Conservation (phyloP, 1,140 invertebrate species). For the Mylabris phalerata region DNA sequence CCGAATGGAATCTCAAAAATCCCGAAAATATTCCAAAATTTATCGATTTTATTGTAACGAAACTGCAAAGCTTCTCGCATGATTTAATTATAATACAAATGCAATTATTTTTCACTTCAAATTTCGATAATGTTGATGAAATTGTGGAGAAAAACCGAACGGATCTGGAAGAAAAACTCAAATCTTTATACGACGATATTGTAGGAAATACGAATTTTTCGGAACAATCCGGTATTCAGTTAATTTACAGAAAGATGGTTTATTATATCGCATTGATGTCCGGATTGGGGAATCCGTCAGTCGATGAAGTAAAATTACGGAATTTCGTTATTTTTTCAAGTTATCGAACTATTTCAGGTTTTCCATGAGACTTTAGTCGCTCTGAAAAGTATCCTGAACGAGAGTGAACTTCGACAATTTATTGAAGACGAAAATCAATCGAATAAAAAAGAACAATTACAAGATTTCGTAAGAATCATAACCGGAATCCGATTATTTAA, state of each 20-base stretch:
- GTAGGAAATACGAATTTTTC: no score
- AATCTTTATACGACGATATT: no score
- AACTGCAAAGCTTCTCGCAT: constrained; percentile 37
- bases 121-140: constrained; percentile 53
- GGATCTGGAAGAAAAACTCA: constrained; percentile 33
- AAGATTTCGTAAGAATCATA: constrained; percentile 51
- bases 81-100: constrained; percentile 53
- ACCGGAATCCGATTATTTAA: constrained; percentile 63
- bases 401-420: constrained; percentile 60
- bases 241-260: constrained; percentile 57
- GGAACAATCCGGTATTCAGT: constrained; percentile 41
- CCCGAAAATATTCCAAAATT: constrained; percentile 45
- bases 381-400: constrained; percentile 64
- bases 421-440: constrained; percentile 46
- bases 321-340: no score
- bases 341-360: constrained; percentile 34
- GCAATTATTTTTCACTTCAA: constrained; percentile 63
- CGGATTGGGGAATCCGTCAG: constrained; percentile 56
- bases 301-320: constrained; percentile 41
- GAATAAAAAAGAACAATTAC: constrained; percentile 42
- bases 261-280: constrained; percentile 54
- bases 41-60: constrained; percentile 42
- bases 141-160: constrained; percentile 48
- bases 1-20: constrained; percentile 9
- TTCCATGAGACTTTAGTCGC: constrained; percentile 55